phyloP scores from a whole-genome alignment of 1,140 invertebrate species.

The Pristionchus pacificus region DNA sequence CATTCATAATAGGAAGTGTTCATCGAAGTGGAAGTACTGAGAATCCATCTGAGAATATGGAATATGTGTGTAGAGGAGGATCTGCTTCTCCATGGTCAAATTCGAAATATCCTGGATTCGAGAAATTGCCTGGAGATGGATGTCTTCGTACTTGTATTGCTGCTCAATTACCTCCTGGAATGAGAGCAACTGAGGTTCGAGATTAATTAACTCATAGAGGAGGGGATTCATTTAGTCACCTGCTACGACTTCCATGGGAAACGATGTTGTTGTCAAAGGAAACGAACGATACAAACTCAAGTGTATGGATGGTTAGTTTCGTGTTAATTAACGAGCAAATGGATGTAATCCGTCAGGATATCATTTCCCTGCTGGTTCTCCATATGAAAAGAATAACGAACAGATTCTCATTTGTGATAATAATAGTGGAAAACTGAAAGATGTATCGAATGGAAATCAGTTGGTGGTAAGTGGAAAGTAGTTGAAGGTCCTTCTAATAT shows the following conservation, averaged over 20 bases:
- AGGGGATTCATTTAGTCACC: neutral
- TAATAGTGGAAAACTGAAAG: neutral
- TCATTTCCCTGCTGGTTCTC: neutral
- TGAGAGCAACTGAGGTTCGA: neutral
- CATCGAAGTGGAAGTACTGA: too few species aligned
- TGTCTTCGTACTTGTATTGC: neutral
- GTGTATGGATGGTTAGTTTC: neutral
- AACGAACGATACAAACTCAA: neutral
- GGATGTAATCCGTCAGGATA: neutral
- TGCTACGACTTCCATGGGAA: neutral
- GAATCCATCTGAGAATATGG: too few species aligned
- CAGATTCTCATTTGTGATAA: neutral
- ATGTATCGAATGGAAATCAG: neutral
- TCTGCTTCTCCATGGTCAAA: neutral
- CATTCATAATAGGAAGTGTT: too few species aligned
- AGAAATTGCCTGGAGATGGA: neutral
- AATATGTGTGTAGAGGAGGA: neutral
- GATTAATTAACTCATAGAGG: neutral
- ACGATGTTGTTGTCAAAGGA: neutral
- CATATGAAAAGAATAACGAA: neutral
- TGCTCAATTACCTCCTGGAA: neutral
- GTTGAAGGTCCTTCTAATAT: neutral
- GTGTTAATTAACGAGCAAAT: neutral
- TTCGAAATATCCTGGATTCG: neutral
- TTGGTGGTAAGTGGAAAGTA: neutral